A percentile compares a stretch with the other conserved stretches of the same genome.
Conservation (phyloP, 1,140 invertebrate genomes). For the Gonatopus flavifemur region DNA sequence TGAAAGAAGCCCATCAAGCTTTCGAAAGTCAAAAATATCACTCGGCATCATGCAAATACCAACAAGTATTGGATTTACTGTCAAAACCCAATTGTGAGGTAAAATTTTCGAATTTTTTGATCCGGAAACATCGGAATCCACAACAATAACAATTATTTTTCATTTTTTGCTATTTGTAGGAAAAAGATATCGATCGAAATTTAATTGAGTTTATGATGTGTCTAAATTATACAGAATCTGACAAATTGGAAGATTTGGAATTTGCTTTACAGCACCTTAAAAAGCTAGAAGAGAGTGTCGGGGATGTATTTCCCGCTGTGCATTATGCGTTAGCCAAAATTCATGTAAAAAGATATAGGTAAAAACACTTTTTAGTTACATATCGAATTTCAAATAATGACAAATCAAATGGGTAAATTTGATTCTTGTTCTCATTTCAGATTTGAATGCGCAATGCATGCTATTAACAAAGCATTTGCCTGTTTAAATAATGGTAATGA, state of each 20-base stretch:
- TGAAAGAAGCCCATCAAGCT: neutral
- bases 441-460: constrained; percentile 27
- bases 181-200: constrained; percentile 8
- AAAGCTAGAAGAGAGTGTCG: constrained; percentile 15
- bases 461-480: constrained; percentile 20
- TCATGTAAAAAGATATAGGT: constrained; percentile 36
- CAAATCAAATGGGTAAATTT: neutral
- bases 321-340: constrained; percentile 28
- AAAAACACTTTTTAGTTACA: constrained; percentile 6
- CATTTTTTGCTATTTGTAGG: constrained; percentile 12
- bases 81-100: neutral
- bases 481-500: constrained; percentile 15
- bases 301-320: constrained; percentile 22
- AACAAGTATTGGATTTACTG: neutral
- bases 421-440: constrained; percentile 25
- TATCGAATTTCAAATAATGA: neutral
- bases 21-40: constrained; percentile 1
- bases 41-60: neutral
- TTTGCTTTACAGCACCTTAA: constrained; percentile 20
- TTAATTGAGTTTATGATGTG: constrained; percentile 32
- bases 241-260: constrained; percentile 24
- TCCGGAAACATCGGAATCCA: neutral
- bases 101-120: neutral
- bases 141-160: neutral
- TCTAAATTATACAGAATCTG: constrained; percentile 17